Base-by-base conservation (phyloP, 1,140 invertebrate genomes). In the Pseudomyrmex cubaensis region DNA sequence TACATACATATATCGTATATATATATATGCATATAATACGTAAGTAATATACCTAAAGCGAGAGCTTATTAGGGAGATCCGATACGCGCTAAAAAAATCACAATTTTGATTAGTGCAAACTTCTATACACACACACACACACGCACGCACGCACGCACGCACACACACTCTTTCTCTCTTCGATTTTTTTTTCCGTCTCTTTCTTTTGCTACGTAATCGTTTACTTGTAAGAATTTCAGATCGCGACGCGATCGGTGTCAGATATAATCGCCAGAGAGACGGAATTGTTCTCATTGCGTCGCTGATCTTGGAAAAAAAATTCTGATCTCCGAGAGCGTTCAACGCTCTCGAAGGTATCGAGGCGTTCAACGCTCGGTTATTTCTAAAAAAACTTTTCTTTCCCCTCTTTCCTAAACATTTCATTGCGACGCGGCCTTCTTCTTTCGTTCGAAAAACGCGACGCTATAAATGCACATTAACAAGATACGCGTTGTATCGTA, bases 41-140 rank as follows among this genome's bases (percentile, higher is more conserved):
- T 46, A 77, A 44, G 15, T 66, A 56, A 84, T 82, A 80, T 76
- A 69, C 5, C 35, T 90, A 85, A 90, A 85, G 66, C 76, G 76
- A 82, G 78, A 87, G 61, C 52, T n/a, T 48, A 44, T 61, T 57
- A 54, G 69, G 57, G 13, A 22, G 12, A 77, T 52, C 5, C 72
- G 22, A 63, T n/a, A 7, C 25, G 15, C 59, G 52, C 44, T 20
- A 66, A 75, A 63, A 52, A 35, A 52, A 59, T 74, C 46, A 52
- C 22, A 57, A 85, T 70, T 74, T 87, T 83, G 83, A 88, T 88
- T 88, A 67, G 50, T 74, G 82, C 64, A 44, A 87, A 80, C 22
- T 22, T 56, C 63, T 54, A 59, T 54, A 35, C 44, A 84, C 62
- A n/a, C 63, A 54, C 35, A 22, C 73, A 25, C 44, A 25, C 44